Evolutionary conservation across 2,113 vertebrate genomes (phyloP).

Genomic region (Tinamus guttatus): DNA sequence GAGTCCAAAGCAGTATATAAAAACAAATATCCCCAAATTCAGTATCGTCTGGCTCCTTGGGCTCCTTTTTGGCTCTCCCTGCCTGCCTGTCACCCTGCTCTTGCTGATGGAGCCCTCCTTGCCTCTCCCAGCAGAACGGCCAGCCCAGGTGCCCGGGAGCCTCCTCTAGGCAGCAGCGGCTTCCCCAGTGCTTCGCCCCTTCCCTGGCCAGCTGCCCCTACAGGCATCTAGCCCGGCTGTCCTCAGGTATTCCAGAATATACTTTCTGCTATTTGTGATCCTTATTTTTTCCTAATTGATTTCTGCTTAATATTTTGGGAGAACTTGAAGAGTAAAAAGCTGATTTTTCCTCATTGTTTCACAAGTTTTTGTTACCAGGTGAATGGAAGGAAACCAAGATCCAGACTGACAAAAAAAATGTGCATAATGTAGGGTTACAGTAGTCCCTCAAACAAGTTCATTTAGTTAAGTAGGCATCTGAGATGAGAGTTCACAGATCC

Average conservation of each 20-base stretch:
- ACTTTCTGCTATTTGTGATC: neutral
- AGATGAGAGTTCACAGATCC: neutral
- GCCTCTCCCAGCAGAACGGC: slow-evolving; percentile 63
- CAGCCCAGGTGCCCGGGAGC: slow-evolving; percentile 27
- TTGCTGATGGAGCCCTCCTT: slow-evolving; percentile 34
- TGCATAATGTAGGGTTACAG: neutral
- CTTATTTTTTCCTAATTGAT: neutral
- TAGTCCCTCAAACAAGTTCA: neutral
- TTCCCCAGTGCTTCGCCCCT: slow-evolving; percentile 27
- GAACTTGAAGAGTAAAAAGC: neutral
- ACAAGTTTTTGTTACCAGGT: neutral
- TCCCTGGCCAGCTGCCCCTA: slow-evolving; percentile 31
- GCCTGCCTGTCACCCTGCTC: neutral
- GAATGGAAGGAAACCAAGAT: neutral
- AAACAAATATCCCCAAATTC: neutral
- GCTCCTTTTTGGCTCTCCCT: neutral
- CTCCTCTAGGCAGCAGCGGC: slow-evolving; percentile 47
- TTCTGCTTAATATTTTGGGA: neutral
- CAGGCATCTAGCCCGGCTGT: slow-evolving; percentile 46
- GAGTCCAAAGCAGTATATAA: neutral
- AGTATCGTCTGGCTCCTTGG: neutral
- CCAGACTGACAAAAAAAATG: neutral
- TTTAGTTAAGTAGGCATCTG: neutral
- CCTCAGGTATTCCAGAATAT: slow-evolving; percentile 48
- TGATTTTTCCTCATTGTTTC: neutral